Evolutionary conservation across 2,888 invertebrate genomes (phyloP), one percentile per base, ranked within the genome.

Genomic region (Thymelicus lineola): DNA sequence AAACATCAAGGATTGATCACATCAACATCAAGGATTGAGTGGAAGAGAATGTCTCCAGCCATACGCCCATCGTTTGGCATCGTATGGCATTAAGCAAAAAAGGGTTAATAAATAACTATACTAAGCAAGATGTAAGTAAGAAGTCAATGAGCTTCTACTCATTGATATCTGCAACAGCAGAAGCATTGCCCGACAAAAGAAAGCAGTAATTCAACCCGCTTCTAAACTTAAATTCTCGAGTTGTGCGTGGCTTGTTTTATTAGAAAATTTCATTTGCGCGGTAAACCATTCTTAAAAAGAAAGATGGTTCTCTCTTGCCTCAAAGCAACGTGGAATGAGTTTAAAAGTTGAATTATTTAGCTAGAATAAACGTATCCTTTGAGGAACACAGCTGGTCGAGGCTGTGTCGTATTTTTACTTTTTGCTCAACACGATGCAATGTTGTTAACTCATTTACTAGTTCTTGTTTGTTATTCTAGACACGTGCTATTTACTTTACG

Each of bases 261-360:
- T 50, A 63, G n/a, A 63, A 50, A 15, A 38, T 64, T 35, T 55
- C 17, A 59, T 59, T 48, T 59, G 48, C 38, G 58, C 58, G n/a
- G 28, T 59, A 59, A 59, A 58, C 58, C 57, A 58, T 20, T 59
- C 38, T 45, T 58, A 58, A 63, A 69, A 58, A 69, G 53, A 46
- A 46, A 42, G 14, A 68, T 35, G 38, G 15, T 69, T 63, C 61
- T 63, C 48, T 35, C 62, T 68, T 46, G 62, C 62, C 55, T 62
- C 62, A 69, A 69, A 69, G 68, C 68, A 69, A 63, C 48, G 50
- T 14, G 62, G 68, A 69, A 69, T 69, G 58, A 63, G 69, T 69
- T 63, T 69, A 69, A 69, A 69, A 69, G 69, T 69, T 69, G 58
- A 63, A 69, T 69, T 69, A 59, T 63, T 57, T 69, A 48, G 61